Percentiles rank a stretch among this genome's conserved stretches.
phyloP scores from a whole-genome alignment of 2,797 vertebrate genomes.

The Darevskia mixta region DNA sequence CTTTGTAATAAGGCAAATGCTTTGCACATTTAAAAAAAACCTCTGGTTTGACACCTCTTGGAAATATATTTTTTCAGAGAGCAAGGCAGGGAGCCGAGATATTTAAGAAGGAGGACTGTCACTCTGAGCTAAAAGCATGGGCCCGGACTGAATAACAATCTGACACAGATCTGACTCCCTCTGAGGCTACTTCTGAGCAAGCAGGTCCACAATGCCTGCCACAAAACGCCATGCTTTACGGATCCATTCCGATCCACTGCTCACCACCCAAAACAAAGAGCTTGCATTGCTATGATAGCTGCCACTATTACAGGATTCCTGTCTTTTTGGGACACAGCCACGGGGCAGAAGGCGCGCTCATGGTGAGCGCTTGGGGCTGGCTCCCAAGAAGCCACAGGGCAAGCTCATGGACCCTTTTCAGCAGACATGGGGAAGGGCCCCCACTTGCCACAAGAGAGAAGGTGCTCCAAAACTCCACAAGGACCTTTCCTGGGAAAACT shows the following conservation, averaged over 20 bases:
- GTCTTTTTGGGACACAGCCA: neutral
- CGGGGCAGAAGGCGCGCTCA: neutral
- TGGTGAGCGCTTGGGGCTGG: neutral
- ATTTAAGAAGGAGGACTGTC: neutral
- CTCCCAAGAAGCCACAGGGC: neutral
- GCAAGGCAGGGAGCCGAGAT: neutral
- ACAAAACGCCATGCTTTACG: too few species aligned
- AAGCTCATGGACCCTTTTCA: too few species aligned
- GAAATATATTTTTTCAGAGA: neutral
- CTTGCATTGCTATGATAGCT: neutral
- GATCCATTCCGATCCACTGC: neutral
- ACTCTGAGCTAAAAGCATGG: neutral
- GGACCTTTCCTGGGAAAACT: too few species aligned
- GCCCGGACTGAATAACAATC: neutral
- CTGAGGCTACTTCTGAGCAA: neutral
- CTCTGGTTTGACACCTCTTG: neutral
- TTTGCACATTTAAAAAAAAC: neutral
- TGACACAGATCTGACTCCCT: neutral
- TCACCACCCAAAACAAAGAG: neutral
- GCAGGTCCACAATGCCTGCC: neutral
- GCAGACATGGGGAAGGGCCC: too few species aligned
- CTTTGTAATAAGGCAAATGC: neutral
- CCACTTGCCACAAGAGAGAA: neutral
- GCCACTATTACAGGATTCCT: neutral
- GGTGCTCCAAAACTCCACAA: neutral